Conservation (phyloP, 2,888 invertebrate species). For the Ypsolopha scabrella region DNA sequence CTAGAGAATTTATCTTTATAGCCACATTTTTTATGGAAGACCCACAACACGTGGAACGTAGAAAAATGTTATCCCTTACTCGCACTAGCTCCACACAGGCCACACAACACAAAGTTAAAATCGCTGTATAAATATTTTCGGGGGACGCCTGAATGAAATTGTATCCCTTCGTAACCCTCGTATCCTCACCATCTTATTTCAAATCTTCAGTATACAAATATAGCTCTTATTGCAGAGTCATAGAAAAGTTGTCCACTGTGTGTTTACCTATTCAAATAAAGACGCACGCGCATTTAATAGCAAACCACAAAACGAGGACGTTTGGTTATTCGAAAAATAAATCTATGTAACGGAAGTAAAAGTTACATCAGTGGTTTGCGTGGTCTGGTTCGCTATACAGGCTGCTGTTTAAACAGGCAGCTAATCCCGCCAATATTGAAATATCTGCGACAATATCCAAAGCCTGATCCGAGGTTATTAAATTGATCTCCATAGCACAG, state of each 20-base stretch:
- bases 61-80: no score
- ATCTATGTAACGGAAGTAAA: no score
- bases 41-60: no score
- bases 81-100: no score
- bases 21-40: no score
- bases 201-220: no score
- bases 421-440: conserved; percentile 69
- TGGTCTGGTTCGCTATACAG: conserved; percentile 14
- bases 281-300: conserved; percentile 44
- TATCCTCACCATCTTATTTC: background rate
- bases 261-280: conserved; percentile 22
- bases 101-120: conserved; percentile 40
- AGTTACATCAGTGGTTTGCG: no score
- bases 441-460: conserved; percentile 66
- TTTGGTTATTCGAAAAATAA: no score
- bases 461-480: conserved; percentile 64
- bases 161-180: conserved; percentile 25
- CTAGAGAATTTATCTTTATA: no score
- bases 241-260: no score
- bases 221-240: no score
- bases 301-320: no score
- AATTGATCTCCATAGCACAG: conserved; percentile 43
- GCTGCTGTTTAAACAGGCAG: conserved; percentile 58
- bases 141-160: conserved; percentile 53
- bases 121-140: conserved; percentile 56